Conservation (phyloP, 2,888 invertebrate genomes). For the Bellardia bayeri region DNA sequence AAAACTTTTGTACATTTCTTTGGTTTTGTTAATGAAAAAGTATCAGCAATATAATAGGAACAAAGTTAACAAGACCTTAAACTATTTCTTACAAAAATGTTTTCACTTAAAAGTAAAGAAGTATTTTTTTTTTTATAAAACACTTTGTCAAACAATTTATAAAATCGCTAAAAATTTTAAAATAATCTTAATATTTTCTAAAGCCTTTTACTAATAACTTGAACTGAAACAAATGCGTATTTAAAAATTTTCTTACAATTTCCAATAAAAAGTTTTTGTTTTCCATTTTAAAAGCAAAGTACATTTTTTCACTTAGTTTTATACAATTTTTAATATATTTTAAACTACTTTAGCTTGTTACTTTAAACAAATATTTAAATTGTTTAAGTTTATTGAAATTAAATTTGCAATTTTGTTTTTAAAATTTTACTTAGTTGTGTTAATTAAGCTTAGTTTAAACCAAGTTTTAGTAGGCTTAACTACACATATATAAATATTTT, state of each 20-base stretch:
- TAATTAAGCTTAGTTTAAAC: too few relatives aligned
- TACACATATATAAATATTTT: too few relatives aligned
- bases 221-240: conserved; percentile 60
- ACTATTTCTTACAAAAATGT: not conserved
- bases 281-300: conserved; percentile 65
- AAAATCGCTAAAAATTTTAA: not conserved
- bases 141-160: conserved; percentile 42
- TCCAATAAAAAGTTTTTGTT: conserved; percentile 18
- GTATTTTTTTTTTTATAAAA: conserved; percentile 7
- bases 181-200: not conserved
- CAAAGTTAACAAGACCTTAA: conserved; percentile 6
- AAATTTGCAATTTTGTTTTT: conserved; percentile 21
- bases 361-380: conserved; percentile 17
- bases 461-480: too few relatives aligned
- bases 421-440: too few relatives aligned
- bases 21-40: conserved; percentile 49
- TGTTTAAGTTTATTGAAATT: not conserved
- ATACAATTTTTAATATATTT: conserved; percentile 56
- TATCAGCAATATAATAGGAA: conserved; percentile 38
- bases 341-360: conserved; percentile 54
- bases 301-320: conserved; percentile 74
- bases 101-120: conserved; percentile 31
- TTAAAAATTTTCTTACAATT: conserved; percentile 36
- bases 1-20: conserved; percentile 21
- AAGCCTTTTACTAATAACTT: conserved; percentile 47